Evolutionary conservation across 1,140 invertebrate genomes (phyloP).

Genomic region (Bombus difficillimus): DNA sequence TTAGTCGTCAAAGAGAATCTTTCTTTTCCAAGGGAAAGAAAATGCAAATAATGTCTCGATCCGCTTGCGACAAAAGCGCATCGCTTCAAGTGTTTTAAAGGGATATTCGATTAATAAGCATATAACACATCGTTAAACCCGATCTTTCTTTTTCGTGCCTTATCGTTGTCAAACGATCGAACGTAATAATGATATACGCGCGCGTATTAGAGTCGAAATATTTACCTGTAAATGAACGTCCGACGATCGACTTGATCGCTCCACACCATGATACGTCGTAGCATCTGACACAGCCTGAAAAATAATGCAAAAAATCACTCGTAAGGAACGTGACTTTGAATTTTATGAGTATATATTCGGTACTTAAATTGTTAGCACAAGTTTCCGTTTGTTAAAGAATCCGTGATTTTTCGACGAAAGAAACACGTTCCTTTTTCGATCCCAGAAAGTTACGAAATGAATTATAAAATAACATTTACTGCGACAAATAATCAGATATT

Average conservation of each 20-base stretch:
- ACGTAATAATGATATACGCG: not conserved
- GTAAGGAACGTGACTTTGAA: too few relatives aligned
- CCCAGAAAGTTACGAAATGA: not conserved
- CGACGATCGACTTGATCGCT: not conserved
- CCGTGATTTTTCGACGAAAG: not conserved
- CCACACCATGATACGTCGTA: not conserved
- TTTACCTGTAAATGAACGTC: constrained; percentile 1
- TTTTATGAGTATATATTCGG: not conserved
- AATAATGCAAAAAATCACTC: not conserved
- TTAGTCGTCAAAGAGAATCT: too few relatives aligned
- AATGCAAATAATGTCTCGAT: too few relatives aligned
- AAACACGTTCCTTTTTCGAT: not conserved
- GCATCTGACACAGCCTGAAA: not conserved
- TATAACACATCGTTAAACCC: too few relatives aligned
- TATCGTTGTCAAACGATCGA: not conserved
- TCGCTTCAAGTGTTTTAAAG: too few relatives aligned
- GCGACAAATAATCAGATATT: not conserved
- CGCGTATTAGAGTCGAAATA: not conserved
- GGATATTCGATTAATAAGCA: too few relatives aligned
- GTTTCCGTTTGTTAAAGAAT: too few relatives aligned
- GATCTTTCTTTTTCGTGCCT: too few relatives aligned
- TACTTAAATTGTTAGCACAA: not conserved
- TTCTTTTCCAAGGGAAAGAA: too few relatives aligned
- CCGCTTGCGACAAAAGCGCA: too few relatives aligned
- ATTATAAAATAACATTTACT: not conserved